Conservation (phyloP, 2,888 invertebrate species). For the Caenorhabditis auriculariae region DNA sequence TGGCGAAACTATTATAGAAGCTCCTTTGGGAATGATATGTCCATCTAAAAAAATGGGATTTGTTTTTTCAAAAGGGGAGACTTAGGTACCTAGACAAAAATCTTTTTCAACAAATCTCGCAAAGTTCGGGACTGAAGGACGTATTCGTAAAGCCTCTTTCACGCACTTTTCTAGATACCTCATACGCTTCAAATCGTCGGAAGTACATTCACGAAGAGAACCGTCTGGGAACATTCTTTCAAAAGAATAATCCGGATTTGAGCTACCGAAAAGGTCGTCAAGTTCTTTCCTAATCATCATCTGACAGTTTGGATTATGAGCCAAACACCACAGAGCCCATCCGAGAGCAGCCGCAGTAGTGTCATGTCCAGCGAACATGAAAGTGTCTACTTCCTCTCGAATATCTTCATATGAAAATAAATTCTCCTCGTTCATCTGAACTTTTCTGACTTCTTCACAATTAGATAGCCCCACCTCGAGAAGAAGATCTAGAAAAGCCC, state of each 20-base stretch:
- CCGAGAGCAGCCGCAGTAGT: slow-evolving; percentile 27
- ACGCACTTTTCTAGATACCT: slow-evolving; percentile 59
- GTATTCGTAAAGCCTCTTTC: slow-evolving; percentile 49
- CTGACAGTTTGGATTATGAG: slow-evolving; percentile 62
- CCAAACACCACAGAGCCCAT: slow-evolving; percentile 33
- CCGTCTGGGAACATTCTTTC: slow-evolving; percentile 15
- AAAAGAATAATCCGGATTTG: neutral
- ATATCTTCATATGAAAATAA: slow-evolving; percentile 64
- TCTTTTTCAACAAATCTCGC: slow-evolving; percentile 34
- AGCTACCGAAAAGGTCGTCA: neutral
- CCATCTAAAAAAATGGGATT: slow-evolving; percentile 25
- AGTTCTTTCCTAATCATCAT: slow-evolving; percentile 2
- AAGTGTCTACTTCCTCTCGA: slow-evolving; percentile 68
- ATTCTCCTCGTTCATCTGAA: slow-evolving; percentile 41
- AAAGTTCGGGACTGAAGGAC: slow-evolving; percentile 43
- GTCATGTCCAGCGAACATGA: slow-evolving; percentile 65
- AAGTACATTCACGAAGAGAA: slow-evolving; percentile 53
- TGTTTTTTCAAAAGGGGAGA: too few species aligned
- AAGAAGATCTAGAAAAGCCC: slow-evolving; percentile 66
- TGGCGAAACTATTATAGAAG: slow-evolving; percentile 32
- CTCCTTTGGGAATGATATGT: slow-evolving; percentile 27
- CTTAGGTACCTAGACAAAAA: slow-evolving; percentile 37
- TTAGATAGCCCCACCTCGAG: slow-evolving; percentile 53
- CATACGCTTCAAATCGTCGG: slow-evolving; percentile 56
- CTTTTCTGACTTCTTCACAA: slow-evolving; percentile 3